Conservation (phyloP, 2,888 invertebrate genomes). For the Unio delphinus region DNA sequence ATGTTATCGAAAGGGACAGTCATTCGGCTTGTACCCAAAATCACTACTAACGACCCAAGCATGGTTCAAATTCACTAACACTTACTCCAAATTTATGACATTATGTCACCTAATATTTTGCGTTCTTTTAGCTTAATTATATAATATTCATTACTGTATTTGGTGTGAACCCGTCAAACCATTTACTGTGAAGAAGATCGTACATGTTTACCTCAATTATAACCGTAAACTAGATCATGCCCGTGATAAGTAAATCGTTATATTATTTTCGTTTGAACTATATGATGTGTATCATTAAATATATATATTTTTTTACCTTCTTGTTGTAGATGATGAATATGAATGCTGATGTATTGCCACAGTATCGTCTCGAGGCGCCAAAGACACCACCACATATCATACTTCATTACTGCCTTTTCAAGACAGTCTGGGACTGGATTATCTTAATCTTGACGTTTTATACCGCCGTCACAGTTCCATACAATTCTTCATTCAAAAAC, state of each 20-base stretch:
- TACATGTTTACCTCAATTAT: no score
- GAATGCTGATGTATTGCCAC: constrained; percentile 91
- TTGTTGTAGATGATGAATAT: constrained; percentile 90
- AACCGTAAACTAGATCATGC: no score
- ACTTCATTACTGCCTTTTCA: constrained; percentile 99
- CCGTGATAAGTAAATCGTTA: not conserved
- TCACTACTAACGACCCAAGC: no score
- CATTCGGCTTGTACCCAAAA: no score
- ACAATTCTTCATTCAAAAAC: constrained; percentile 99
- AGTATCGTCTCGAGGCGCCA: constrained; percentile 90
- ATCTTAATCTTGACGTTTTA: constrained; percentile 99
- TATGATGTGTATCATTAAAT: not conserved
- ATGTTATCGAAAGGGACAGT: no score
- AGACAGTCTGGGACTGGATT: constrained; percentile 98
- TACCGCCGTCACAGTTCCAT: constrained; percentile 98
- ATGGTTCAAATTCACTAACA: no score
- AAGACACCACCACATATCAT: constrained; percentile 99
- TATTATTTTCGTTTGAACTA: not conserved
- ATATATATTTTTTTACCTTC: not conserved
- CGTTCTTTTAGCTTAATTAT: no score
- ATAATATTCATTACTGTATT: no score
- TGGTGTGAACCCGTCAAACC: no score
- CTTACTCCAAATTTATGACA: no score
- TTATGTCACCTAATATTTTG: no score
- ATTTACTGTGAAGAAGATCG: no score